A percentile compares a stretch with the other conserved stretches of the same genome.
These are phyloP conservation scores for Bombus balteatus DNA, from an alignment of 1,140 invertebrate species.

Conservation along the genomic window DNA sequence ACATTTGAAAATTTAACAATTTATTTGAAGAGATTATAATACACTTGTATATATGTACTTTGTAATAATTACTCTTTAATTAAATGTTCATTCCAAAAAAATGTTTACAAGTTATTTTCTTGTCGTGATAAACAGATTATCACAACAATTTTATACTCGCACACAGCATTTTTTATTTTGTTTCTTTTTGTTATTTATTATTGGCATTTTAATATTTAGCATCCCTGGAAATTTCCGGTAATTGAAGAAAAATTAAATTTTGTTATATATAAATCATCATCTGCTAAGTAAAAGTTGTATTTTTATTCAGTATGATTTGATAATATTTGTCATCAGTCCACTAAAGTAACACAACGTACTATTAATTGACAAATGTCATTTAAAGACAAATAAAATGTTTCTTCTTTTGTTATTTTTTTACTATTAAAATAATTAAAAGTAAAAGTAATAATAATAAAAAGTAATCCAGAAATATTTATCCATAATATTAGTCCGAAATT, in stretches of 20 bases:
- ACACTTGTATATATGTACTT: constrained; percentile 5
- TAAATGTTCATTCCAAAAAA: background rate
- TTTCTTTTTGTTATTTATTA: background rate
- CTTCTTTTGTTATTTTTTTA: background rate
- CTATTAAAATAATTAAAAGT: background rate
- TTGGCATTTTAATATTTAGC: background rate
- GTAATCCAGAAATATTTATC: background rate
- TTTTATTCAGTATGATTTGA: background rate
- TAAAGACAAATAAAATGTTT: background rate
- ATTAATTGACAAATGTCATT: background rate
- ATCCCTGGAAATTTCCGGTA: background rate
- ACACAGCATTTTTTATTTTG: background rate
- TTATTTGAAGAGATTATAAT: constrained; percentile 13
- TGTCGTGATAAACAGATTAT: background rate
- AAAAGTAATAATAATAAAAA: background rate
- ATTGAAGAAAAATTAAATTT: background rate
- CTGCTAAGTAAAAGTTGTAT: background rate
- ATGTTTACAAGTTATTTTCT: background rate
- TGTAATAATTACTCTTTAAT: background rate
- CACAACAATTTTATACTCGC: background rate
- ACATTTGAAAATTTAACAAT: background rate
- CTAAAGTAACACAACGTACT: background rate
- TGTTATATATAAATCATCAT: background rate
- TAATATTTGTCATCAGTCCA: background rate
- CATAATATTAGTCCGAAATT: background rate